Evolutionary conservation across 92 coral and sea anemone species (phyloP), one percentile per base, ranked within the genome.

Genomic region (Micromussa lordhowensis): DNA sequence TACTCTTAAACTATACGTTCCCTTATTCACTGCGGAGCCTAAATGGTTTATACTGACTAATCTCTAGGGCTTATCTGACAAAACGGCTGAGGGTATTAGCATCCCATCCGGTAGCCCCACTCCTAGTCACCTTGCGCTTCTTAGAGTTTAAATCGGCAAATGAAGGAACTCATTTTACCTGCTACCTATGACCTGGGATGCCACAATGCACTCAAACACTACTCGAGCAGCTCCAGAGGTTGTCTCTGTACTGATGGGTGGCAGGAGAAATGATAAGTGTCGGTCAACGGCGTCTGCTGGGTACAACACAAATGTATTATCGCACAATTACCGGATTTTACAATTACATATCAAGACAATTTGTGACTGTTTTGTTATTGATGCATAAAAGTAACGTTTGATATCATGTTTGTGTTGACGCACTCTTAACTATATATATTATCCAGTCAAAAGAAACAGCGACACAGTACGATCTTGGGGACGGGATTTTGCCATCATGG

Each of bases 121-220:
- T 40, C 48, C 9, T 2, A 40, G 48, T 40, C 48, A 40, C 48
- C 48, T 40, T 40, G 48, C 7, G 48, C 48, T 40, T 40, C 48
- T 18, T 70, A 40, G 3, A 6, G 4, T 21, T 38, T 75, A 30
- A 11, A 40, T 35, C 29, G 30, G 30, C 11, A 64, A n/a, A 26
- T 64, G 2, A 48, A 18, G 19, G 16, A 49, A 18, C 36, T 49
- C 26, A 72, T 38, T 72, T 78, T n/a, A 31, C n/a, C 79, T 75
- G 29, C 48, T 10, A 2, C 64, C 44, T 51, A 18, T 40, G 11
- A 86, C 58, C 48, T 28, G 85, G 44, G 57, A 19, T 34, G 35
- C 78, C 35, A 78, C 69, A 68, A 86, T 86, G 53, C 90, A 86
- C 78, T 86, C 85, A 44, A 86, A 78, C 61, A 79, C 64, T 6